Evolutionary conservation across 2,113 vertebrate species (phyloP).

Genomic region (Neodon shergylaensis): DNA sequence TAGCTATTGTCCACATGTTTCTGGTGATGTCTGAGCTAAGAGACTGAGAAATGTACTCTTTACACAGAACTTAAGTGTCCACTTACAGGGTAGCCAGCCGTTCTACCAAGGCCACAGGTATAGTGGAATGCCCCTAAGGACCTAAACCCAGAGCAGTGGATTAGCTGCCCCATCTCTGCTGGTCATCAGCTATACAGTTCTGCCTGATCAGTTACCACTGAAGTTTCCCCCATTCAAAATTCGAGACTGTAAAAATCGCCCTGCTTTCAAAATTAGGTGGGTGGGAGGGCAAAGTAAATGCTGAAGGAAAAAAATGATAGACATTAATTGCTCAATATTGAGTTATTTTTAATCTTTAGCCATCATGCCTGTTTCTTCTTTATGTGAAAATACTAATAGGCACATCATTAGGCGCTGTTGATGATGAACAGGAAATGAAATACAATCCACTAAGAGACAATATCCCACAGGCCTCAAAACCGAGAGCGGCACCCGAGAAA

Average conservation of each 20-base stretch:
- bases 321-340: constrained; percentile 4
- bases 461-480: neutral
- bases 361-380: neutral
- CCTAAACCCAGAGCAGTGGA: neutral
- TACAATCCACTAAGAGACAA: neutral
- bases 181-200: neutral
- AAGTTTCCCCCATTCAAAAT: neutral
- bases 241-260: neutral
- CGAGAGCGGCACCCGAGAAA: neutral
- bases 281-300: constrained; percentile 25
- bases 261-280: neutral
- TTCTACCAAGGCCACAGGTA: neutral
- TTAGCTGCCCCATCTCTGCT: neutral
- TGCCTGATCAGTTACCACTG: neutral
- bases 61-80: neutral
- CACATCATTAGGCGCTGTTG: neutral
- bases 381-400: neutral
- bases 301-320: neutral
- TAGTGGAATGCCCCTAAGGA: neutral
- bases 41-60: neutral
- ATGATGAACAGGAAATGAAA: neutral
- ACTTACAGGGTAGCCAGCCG: neutral
- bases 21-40: neutral
- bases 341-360: constrained; percentile 3
- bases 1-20: neutral